phyloP scores from a whole-genome alignment of 1,140 invertebrate species.

The Neelides sp. region DNA sequence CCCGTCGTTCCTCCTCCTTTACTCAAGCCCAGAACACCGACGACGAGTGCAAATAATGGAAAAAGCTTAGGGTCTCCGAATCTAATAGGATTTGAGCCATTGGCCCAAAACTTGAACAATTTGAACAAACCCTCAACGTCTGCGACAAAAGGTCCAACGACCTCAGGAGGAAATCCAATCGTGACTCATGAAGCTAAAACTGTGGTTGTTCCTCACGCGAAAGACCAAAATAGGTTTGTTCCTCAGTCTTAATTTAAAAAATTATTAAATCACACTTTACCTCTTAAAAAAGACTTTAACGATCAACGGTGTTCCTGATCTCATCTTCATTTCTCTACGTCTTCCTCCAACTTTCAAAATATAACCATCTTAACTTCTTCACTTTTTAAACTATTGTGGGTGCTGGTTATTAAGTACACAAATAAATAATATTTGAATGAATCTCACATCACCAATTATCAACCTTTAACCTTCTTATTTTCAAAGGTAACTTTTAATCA shows the following conservation, averaged over 20 bases:
- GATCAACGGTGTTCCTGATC: not conserved
- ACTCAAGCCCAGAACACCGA: not conserved
- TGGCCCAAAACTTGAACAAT: too few relatives aligned
- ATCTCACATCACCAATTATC: not conserved
- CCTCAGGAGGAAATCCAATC: too few relatives aligned
- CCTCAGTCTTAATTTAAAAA: not conserved
- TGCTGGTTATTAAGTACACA: not conserved
- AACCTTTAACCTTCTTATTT: not conserved
- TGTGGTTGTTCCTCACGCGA: constrained; percentile 26
- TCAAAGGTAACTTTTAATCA: not conserved
- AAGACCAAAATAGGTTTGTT: constrained; percentile 21
- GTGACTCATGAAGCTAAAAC: constrained; percentile 21
- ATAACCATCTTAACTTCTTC: not conserved
- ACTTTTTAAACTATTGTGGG: not conserved
- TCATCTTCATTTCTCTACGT: not conserved
- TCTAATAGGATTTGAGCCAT: too few relatives aligned
- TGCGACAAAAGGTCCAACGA: too few relatives aligned
- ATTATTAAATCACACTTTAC: not conserved
- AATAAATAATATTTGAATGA: not conserved
- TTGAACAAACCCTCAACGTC: too few relatives aligned
- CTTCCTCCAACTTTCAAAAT: not conserved
- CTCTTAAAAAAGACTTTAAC: not conserved
- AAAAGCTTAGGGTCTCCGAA: too few relatives aligned
- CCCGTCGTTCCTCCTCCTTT: not conserved
- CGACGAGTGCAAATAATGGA: not conserved